These are phyloP conservation scores for Pitangus sulphuratus DNA, from an alignment of 2,797 vertebrate species.

Conservation along the genomic window DNA sequence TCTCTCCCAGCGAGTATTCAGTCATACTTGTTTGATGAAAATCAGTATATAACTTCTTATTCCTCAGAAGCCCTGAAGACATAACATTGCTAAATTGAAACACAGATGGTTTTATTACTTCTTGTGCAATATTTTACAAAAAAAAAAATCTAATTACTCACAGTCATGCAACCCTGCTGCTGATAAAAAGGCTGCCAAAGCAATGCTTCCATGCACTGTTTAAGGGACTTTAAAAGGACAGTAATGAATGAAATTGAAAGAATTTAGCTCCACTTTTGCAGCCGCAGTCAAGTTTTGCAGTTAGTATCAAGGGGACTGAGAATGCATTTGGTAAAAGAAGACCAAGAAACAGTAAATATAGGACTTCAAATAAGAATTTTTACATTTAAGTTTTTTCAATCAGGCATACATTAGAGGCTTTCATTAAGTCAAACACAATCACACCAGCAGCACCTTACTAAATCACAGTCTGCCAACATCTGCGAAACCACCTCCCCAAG, in stretches of 20 bases:
- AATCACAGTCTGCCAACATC: rapidly evolving
- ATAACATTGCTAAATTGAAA: not conserved
- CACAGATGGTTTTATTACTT: conserved; percentile 25
- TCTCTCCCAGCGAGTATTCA: not conserved
- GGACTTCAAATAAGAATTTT: not conserved
- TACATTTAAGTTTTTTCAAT: not conserved
- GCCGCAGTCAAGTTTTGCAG: not conserved
- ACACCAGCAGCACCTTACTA: not conserved
- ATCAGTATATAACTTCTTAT: not conserved
- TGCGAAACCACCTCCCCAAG: not conserved
- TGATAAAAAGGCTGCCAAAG: not conserved
- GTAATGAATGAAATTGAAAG: not conserved
- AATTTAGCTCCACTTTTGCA: not conserved
- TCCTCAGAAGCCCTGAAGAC: conserved; percentile 19
- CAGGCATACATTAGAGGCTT: not conserved
- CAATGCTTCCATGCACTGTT: not conserved
- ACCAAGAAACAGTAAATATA: not conserved
- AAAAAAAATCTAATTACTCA: not conserved
- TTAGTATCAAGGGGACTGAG: not conserved
- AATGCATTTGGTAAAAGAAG: not conserved
- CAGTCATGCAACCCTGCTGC: not conserved
- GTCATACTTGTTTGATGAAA: not conserved
- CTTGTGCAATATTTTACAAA: not conserved
- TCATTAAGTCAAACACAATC: rapidly evolving
- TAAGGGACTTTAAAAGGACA: not conserved